Base-by-base conservation (phyloP, 2,797 vertebrate genomes). In the Propithecus deckenii region DNA sequence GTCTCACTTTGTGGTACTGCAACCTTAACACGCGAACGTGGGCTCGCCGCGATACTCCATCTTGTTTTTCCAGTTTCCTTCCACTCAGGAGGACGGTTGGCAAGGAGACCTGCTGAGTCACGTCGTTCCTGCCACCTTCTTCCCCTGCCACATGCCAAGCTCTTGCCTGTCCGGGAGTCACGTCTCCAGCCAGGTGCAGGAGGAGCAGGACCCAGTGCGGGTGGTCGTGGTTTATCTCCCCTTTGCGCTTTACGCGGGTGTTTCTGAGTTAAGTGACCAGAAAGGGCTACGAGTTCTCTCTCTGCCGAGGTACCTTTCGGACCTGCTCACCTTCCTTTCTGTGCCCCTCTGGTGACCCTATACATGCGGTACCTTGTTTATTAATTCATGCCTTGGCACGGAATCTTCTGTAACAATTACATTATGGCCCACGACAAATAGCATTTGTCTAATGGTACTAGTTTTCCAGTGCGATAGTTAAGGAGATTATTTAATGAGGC, bases 401-500 rank as follows among this genome's bases (percentile, higher is more conserved):
- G 75, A 84, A 38, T 13, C 69, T 67, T 80, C 92, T 20, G 43
- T 35, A 72, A 50, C 80, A n/a, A 72, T 89, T 41, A 89, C 94
- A 76, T 96, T 80, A 48, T 4, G 48, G 94, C 32, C 23, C 1
- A 18, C 76, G 95, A 96, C 96, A 83, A 92, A 75, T 4, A 46
- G 61, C 72, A 25, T 86, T 91, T 90, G 89, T 93, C 89, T 88
- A 79, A 96, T 84, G 96, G 89, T 67, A 35, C 95, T 59, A 32
- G 86, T 94, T 97, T 96, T 96, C 93, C 94, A 93, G 86, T 28
- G 46, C 78, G 91, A 93, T 76, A 92, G 67, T 95, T 92, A 95
- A 97, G 96, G 96, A 94, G 91, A 92, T 95, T 94, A 95, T 97
- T 96, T 97, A 96, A 96, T 86, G 96, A 98, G 89, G 97, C 95